Evolutionary conservation across 2,113 vertebrate genomes (phyloP), one percentile per base, ranked within the genome.

Genomic region (Nicator chloris): DNA sequence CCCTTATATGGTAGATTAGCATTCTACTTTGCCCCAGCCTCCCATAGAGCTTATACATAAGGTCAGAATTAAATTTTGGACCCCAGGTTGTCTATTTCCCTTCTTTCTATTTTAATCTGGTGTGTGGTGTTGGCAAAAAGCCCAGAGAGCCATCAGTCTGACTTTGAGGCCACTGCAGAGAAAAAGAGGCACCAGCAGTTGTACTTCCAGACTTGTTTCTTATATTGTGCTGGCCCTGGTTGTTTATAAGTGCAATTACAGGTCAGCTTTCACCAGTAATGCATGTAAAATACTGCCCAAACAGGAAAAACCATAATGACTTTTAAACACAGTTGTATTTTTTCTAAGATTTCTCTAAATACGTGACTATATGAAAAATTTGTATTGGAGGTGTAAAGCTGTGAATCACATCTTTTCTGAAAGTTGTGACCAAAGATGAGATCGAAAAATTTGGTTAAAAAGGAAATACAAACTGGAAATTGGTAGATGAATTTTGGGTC

Each of bases 11-110:
- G 91, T 94, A 88, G 86, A 95, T 93, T 78, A 88, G 49, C 61
- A 65, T 90, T 90, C 51, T 81, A 15, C 53, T 96, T 93, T 95
- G 68, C 60, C 61, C 72, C 76, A 27, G 47, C 56, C 53, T 93
- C 88, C 84, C 42, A 13, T 86, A 56, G 91, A 92, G 82, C n/a
- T 86, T 89, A 64, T 86, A 79, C 94, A 90, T 96, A 93, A 97
- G 95, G 92, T 97, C 92, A 96, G 81, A 95, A 96, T 96, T 96
- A 93, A 94, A 86, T 97, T 96, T 95, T 96, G 86, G 90, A 90
- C 72, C 82, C 76, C 80, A 92, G 93, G 86, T 96, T 95, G 90
- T 91, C 72, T 92, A 1, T 90, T 96, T 90, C 80, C 69, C 65
- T 95, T 91, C 78, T 91, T 94, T 94, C 86, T 85, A 44, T 94